Conservation (phyloP, 2,113 vertebrate genomes). For the Hydrolagus affinis region DNA sequence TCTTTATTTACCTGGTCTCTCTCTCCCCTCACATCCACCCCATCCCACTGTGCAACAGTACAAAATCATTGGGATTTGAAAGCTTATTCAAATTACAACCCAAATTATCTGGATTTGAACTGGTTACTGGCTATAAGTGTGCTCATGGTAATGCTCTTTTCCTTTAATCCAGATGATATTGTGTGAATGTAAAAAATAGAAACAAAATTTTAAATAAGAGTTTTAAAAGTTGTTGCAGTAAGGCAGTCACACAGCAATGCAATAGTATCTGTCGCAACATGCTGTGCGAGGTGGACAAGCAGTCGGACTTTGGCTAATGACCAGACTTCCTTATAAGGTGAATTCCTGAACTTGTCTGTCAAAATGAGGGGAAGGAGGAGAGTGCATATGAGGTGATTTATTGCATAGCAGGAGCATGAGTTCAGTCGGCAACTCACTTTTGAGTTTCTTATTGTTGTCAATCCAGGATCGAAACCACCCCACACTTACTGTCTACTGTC, state of each 20-base stretch:
- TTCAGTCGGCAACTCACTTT: background rate
- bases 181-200: background rate
- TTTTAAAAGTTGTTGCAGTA: too few relatives aligned
- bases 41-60: too few relatives aligned
- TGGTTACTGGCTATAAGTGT: too few relatives aligned
- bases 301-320: background rate
- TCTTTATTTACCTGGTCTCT: too few relatives aligned
- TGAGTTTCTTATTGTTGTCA: background rate
- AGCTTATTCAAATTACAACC: too few relatives aligned
- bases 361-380: background rate
- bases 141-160: background rate
- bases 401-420: background rate
- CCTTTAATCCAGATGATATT: background rate
- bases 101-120: too few relatives aligned
- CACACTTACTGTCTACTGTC: too few relatives aligned
- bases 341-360: background rate
- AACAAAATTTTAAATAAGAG: background rate
- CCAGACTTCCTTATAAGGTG: background rate
- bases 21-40: too few relatives aligned
- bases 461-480: background rate
- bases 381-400: background rate
- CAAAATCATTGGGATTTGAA: too few relatives aligned
- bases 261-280: background rate
- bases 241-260: background rate
- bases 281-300: background rate